phyloP scores from a whole-genome alignment of 2,888 invertebrate species.

The Philereme transversata region DNA sequence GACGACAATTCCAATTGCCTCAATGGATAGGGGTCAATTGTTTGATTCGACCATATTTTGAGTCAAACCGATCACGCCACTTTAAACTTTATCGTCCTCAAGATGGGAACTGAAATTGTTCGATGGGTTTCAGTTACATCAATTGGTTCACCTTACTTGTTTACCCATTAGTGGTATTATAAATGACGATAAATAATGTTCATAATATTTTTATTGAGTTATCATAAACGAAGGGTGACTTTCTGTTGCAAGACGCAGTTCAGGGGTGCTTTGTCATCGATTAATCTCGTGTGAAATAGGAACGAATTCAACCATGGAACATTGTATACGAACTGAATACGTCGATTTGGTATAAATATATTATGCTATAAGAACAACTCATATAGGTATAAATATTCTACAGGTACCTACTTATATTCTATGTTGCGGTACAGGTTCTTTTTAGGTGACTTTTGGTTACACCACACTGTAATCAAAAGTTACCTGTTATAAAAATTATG shows the following conservation, averaged over 20 bases:
- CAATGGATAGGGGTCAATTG: slow-evolving; percentile 68
- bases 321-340: too few species aligned
- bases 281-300: slow-evolving; percentile 23
- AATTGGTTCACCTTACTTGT: slow-evolving; percentile 42
- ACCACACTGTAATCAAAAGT: too few species aligned
- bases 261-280: slow-evolving; percentile 19
- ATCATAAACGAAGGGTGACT: slow-evolving; percentile 29
- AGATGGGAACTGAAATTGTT: slow-evolving; percentile 10
- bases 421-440: too few species aligned
- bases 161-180: slow-evolving; percentile 36
- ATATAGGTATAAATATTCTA: too few species aligned
- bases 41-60: slow-evolving; percentile 45
- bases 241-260: slow-evolving; percentile 9
- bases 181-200: slow-evolving; percentile 18
- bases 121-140: slow-evolving; percentile 18
- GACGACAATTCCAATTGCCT: slow-evolving; percentile 57
- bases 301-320: neutral
- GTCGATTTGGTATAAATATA: too few species aligned
- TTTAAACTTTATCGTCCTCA: slow-evolving; percentile 15
- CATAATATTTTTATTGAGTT: slow-evolving; percentile 35
- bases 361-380: too few species aligned
- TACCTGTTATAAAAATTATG: too few species aligned
- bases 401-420: too few species aligned
- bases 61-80: slow-evolving; percentile 13
- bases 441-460: too few species aligned